These are phyloP conservation scores for Phyllotreta striolata DNA, from an alignment of 2,888 invertebrate genomes.

Conservation along the genomic window DNA sequence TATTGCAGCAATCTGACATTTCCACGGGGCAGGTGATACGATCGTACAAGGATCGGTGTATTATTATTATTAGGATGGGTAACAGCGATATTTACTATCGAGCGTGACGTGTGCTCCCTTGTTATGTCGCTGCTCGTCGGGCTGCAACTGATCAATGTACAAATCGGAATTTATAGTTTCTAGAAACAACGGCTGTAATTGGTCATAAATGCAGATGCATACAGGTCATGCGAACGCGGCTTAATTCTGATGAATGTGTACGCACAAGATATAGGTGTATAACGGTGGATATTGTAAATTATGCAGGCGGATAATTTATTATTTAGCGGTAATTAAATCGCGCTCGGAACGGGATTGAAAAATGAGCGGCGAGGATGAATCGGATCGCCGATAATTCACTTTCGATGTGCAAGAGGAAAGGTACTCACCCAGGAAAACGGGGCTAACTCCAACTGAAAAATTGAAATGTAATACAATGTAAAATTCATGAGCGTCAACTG, in stretches of 20 bases:
- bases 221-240: too few species aligned
- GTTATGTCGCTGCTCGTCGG: too few species aligned
- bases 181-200: constrained; percentile 1
- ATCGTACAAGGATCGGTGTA: neutral
- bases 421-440: neutral
- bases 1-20: constrained; percentile 31
- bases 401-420: too few species aligned
- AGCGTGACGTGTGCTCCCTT: constrained; percentile 13
- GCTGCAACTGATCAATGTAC: constrained; percentile 1
- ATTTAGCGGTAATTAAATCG: too few species aligned
- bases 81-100: constrained; percentile 27
- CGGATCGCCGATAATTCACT: too few species aligned
- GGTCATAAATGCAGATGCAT: too few species aligned
- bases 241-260: too few species aligned
- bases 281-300: too few species aligned
- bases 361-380: too few species aligned
- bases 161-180: constrained; percentile 11
- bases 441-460: constrained; percentile 6
- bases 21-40: constrained; percentile 17
- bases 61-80: constrained; percentile 15
- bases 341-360: too few species aligned
- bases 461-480: constrained; percentile 13
- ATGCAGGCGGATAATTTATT: too few species aligned
- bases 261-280: too few species aligned
- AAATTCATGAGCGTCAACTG: constrained; percentile 7